Percentiles rank a stretch among this genome's conserved stretches.
Evolutionary conservation across 2,113 vertebrate species (phyloP).

Genomic region (Oreochromis niloticus): DNA sequence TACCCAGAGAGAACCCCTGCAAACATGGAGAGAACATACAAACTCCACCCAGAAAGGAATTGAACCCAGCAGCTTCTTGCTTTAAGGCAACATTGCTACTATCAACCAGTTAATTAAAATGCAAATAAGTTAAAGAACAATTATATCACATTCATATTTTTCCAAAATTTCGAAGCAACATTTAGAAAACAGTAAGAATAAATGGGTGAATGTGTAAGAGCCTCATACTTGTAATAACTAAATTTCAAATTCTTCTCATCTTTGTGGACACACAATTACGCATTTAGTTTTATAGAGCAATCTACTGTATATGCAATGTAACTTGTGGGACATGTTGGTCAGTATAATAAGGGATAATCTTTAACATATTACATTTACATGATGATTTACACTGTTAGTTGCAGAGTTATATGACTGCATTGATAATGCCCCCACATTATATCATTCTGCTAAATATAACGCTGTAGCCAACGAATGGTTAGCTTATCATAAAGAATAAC

Average conservation of each 20-base stretch:
- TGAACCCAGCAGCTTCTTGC: not conserved
- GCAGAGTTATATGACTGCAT: not conserved
- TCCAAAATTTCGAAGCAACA: not conserved
- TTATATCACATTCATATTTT: not conserved
- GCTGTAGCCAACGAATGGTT: not conserved
- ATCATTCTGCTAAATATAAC: not conserved
- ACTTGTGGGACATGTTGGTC: not conserved
- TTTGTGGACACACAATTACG: not conserved
- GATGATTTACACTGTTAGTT: not conserved
- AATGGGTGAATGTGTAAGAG: not conserved
- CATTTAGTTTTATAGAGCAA: not conserved
- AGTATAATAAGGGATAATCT: not conserved
- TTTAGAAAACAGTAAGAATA: not conserved
- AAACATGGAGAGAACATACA: not conserved
- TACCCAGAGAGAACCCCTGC: not conserved
- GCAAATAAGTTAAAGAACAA: not conserved
- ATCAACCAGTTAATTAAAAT: not conserved
- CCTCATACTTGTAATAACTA: not conserved
- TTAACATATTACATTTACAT: not conserved
- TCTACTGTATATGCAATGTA: not conserved
- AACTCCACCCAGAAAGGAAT: not conserved
- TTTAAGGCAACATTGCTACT: not conserved
- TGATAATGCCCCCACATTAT: not conserved
- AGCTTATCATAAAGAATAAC: not conserved
- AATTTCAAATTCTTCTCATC: not conserved